Percentiles rank a stretch among this genome's conserved stretches.
Evolutionary conservation across 2,888 invertebrate genomes (phyloP).

Genomic region (Lasioglossum marginatum): DNA sequence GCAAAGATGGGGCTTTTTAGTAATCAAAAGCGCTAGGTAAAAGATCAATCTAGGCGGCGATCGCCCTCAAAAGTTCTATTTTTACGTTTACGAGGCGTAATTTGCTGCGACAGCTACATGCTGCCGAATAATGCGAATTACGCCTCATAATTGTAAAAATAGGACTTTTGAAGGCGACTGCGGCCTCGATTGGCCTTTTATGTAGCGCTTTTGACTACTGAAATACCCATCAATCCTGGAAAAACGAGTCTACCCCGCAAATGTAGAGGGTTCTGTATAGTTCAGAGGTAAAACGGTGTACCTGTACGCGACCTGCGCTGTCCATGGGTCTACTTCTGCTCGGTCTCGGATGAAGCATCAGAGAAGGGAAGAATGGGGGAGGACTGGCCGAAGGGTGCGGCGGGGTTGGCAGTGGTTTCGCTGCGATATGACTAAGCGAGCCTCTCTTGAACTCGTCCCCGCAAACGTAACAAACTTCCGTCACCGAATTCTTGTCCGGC

Average conservation of each 20-base stretch:
- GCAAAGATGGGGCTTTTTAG: no score
- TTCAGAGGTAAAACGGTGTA: conserved; percentile 60
- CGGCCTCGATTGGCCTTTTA: no score
- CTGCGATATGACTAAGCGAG: conserved; percentile 90
- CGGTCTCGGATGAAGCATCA: conserved; percentile 92
- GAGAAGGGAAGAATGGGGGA: conserved; percentile 89
- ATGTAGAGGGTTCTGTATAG: not conserved
- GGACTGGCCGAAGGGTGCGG: conserved; percentile 79
- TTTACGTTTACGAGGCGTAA: no score
- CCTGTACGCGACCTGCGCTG: conserved; percentile 88
- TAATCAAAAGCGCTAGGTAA: no score
- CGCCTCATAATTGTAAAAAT: no score
- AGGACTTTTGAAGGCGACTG: not conserved
- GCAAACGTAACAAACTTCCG: conserved; percentile 96
- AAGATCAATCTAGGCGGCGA: no score
- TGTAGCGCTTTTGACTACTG: no score
- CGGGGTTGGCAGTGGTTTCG: conserved; percentile 86
- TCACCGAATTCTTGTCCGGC: conserved; percentile 96
- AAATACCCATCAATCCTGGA: no score
- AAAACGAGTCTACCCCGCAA: no score
- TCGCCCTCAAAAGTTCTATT: no score
- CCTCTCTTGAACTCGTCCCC: conserved; percentile 95
- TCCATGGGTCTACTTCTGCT: conserved; percentile 95
- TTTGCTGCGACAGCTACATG: no score
- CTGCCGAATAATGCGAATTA: no score